These are phyloP conservation scores for Caenorhabditis sp. DNA, from an alignment of 2,888 invertebrate genomes.

Conservation along the genomic window DNA sequence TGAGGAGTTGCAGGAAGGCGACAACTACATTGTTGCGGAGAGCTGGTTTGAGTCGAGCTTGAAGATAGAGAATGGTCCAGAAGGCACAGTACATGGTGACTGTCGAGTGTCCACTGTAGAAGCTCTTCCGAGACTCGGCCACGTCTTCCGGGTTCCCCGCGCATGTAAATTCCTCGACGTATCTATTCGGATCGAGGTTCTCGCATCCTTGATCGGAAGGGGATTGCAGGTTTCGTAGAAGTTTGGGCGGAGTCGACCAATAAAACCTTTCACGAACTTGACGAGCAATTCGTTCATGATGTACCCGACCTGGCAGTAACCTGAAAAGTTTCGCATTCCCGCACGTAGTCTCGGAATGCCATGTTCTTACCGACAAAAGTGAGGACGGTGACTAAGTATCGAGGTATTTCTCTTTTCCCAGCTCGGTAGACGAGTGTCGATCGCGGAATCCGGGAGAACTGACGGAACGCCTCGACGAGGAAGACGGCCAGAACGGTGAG, in stretches of 20 bases:
- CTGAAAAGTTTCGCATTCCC: not conserved
- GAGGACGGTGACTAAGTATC: conserved; percentile 9
- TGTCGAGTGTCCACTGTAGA: conserved; percentile 69
- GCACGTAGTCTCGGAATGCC: not conserved
- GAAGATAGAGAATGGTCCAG: conserved; percentile 59
- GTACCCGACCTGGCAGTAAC: conserved; percentile 28
- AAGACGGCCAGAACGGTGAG: conserved; percentile 5
- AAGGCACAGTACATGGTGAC: conserved; percentile 61
- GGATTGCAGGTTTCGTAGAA: conserved; percentile 11
- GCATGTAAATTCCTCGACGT: conserved; percentile 52
- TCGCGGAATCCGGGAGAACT: not conserved
- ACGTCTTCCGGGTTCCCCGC: conserved; percentile 47
- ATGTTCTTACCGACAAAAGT: conserved; percentile 17
- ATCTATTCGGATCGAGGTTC: conserved; percentile 18
- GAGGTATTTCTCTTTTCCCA: not conserved
- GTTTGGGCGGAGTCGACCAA: conserved; percentile 19
- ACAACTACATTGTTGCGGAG: conserved; percentile 43
- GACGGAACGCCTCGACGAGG: conserved; percentile 8
- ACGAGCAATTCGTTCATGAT: conserved; percentile 28
- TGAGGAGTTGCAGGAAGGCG: conserved; percentile 46
- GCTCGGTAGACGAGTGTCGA: conserved; percentile 4
- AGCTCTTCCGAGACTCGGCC: conserved; percentile 62
- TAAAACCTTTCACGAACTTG: conserved; percentile 21
- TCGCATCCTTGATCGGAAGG: conserved; percentile 7
- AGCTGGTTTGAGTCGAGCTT: conserved; percentile 50